Evolutionary conservation across 2,888 invertebrate species (phyloP), one percentile per base, ranked within the genome.

Genomic region (Drosophila subquinaria): DNA sequence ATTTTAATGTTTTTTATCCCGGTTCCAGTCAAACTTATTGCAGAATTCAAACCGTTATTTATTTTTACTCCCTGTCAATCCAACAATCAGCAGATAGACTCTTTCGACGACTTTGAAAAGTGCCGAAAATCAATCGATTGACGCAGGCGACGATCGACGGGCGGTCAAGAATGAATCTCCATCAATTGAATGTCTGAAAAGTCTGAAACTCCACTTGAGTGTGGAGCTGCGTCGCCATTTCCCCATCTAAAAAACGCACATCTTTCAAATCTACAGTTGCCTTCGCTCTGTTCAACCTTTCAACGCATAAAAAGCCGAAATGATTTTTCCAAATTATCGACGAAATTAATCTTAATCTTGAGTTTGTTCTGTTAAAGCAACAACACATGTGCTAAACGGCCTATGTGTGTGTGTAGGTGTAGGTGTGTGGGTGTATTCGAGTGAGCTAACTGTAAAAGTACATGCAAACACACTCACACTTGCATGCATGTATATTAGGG

Each of bases 261-360:
- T 48, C 30, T 63, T 30, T 4, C 52, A 63, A 50, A 57, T 75
- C 62, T 59, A 63, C 78, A 61, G 57, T 50, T 55, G 68, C 62
- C 60, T 42, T 15, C 55, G 51, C 69, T 67, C 82, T 82, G 81
- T 70, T 76, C 66, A 69, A 81, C 86, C 89, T 86, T 86, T 86
- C 86, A 86, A 85, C 89, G 85, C 78, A 67, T 73, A 47, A 69
- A 76, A 76, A 69, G 66, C 13, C 30, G 48, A 78, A 80, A 59
- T 64, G 51, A 35, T 59, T 62, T 72, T 69, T 47, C 65, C 85
- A 70, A 88, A 85, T 88, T 85, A 83, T 74, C 84, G 81, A 57
- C 67, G 70, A 83, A 87, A 85, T 85, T 86, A 85, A 89, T 85
- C 84, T 85, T 84, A 86, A 85, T 85, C 84, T 83, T 83, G 72